A percentile compares a stretch with the other conserved stretches of the same genome.
phyloP scores from a whole-genome alignment of 2,797 vertebrate genomes.

The Scleropages formosus region DNA sequence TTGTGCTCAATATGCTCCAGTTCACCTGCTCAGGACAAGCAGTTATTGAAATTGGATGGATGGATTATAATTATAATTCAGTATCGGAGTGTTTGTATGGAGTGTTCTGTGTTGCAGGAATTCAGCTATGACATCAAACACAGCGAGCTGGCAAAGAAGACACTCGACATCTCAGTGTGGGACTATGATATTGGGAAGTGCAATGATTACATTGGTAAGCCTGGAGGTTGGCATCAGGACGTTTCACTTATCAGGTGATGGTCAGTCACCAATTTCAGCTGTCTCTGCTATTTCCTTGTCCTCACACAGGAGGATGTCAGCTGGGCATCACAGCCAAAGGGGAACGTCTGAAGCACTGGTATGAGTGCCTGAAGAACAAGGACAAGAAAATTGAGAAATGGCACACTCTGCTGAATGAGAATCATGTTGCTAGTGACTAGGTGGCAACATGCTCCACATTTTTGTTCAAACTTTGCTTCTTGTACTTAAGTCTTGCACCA shows the following conservation, averaged over 20 bases:
- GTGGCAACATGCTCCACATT: slow-evolving; percentile 36
- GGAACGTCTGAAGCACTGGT: slow-evolving; percentile 95
- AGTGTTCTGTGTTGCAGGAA: slow-evolving; percentile 66
- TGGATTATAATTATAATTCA: too few relatives aligned
- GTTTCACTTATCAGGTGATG: not conserved
- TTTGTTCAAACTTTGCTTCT: slow-evolving; percentile 8
- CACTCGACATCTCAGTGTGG: slow-evolving; percentile 90
- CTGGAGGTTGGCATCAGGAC: slow-evolving; percentile 48
- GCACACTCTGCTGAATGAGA: slow-evolving; percentile 89
- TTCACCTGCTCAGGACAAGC: too few relatives aligned
- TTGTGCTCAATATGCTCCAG: too few relatives aligned
- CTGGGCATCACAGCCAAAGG: slow-evolving; percentile 94
- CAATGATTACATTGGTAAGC: slow-evolving; percentile 92
- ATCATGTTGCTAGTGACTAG: slow-evolving; percentile 85
- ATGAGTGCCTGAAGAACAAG: slow-evolving; percentile 96
- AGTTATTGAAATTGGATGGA: too few relatives aligned
- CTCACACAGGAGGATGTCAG: slow-evolving; percentile 82
- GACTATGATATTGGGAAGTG: slow-evolving; percentile 95
- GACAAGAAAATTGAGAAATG: slow-evolving; percentile 97
- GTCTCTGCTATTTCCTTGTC: not conserved
- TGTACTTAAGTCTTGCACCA: not conserved
- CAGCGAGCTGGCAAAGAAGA: slow-evolving; percentile 91
- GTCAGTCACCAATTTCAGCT: not conserved
- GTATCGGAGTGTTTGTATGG: not conserved
- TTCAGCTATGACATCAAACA: slow-evolving; percentile 94